Evolutionary conservation across 2,888 invertebrate species (phyloP), one percentile per base, ranked within the genome.

Genomic region (Ophion costatus): DNA sequence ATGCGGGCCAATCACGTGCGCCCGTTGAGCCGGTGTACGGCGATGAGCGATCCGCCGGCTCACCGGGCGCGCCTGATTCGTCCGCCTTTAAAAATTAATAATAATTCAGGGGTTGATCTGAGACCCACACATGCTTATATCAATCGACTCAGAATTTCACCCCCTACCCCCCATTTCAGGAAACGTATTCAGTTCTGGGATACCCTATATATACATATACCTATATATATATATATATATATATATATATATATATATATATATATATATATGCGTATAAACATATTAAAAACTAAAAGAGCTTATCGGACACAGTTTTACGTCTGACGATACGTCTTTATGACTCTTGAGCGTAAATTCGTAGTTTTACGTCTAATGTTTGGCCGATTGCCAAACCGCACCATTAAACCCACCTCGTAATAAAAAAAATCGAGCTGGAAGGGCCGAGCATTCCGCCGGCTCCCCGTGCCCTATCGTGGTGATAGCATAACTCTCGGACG

Each of bases 371-470:
- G 74, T 78, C 81, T 81, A 84, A 81, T 78, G 81, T 81, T 81
- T 77, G 81, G 84, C 77, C 80, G 63, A 81, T 84, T 81, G 77
- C 84, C 81, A 78, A 84, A 84, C 81, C 84, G 78, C 84, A 79
- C 84, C 84, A 84, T 84, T 84, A 84, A 84, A 84, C 81, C 64
- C 70, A 84, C 84, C 84, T 75, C 84, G 81, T 81, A 82, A 84
- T 84, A 84, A 84, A 79, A 84, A 84, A 84, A 84, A 84, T 84
- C 80, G 74, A 82, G 80, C 75, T 56, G 64, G 3, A 74, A 73
- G 77, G 59, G 22, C 77, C n/a, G 57, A n/a, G 61, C 61, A 38
- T 63, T 38, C 10, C 22, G 20, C 29, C 14, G 64, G 45, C 45
- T 7, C 56, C 51, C n/a, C 57, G 42, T 24, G 9, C 22, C 24